A percentile compares a stretch with the other conserved stretches of the same genome.
Evolutionary conservation across 2,888 invertebrate genomes (phyloP).

Genomic region (Oligia strigilis): DNA sequence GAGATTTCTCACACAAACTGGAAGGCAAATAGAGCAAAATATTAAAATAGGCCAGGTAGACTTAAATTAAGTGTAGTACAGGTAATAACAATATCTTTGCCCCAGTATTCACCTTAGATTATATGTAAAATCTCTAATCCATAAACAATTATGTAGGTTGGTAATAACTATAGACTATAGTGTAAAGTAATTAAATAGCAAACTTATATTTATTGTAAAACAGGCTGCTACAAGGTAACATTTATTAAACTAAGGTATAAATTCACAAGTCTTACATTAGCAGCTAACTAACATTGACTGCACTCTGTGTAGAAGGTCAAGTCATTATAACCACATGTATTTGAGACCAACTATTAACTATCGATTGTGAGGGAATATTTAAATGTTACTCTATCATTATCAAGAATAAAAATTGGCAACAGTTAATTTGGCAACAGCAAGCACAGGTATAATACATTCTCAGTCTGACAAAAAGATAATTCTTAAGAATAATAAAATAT

Average conservation of each 20-base stretch:
- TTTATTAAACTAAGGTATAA: constrained; percentile 59
- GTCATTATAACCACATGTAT: constrained; percentile 34
- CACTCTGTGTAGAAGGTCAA: constrained; percentile 52
- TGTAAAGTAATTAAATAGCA: constrained; percentile 63
- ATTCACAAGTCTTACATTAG: constrained; percentile 53
- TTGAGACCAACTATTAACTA: constrained; percentile 40
- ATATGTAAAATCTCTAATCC: constrained; percentile 52
- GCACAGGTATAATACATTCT: constrained; percentile 72
- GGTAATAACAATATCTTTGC: constrained; percentile 18
- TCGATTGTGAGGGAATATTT: constrained; percentile 43
- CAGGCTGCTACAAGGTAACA: constrained; percentile 78
- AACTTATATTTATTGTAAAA: constrained; percentile 65
- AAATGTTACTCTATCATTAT: constrained; percentile 59
- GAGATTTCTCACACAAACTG: constrained; percentile 59
- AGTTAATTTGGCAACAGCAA: constrained; percentile 81
- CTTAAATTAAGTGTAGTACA: constrained; percentile 11
- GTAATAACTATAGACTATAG: constrained; percentile 49
- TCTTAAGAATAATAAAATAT: constrained; percentile 60
- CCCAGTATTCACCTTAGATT: constrained; percentile 31
- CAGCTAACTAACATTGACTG: constrained; percentile 43
- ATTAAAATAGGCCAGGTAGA: constrained; percentile 32
- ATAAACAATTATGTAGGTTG: constrained; percentile 40
- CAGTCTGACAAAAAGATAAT: constrained; percentile 71
- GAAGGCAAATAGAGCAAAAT: constrained; percentile 38
- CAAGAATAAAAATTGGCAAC: constrained; percentile 78